Percentiles rank a stretch among this genome's conserved stretches.
Conservation (phyloP, 2,888 invertebrate species). For the Cylindroiulus punctatus region DNA sequence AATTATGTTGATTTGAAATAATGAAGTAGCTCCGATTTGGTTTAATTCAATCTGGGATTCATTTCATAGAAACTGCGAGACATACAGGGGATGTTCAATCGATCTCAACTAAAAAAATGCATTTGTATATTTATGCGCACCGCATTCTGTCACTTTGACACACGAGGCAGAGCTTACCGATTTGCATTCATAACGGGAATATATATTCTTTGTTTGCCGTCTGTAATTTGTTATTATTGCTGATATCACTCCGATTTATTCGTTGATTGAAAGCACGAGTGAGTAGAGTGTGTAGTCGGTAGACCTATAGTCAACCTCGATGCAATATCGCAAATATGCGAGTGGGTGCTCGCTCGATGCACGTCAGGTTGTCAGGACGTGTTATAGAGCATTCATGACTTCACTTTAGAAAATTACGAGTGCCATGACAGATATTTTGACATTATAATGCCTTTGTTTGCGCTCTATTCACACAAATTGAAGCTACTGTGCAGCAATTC, state of each 20-base stretch:
- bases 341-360: not conserved
- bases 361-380: constrained; percentile 14
- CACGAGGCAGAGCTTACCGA: not conserved
- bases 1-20: not conserved
- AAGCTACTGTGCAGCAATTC: not conserved
- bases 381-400: constrained; percentile 29
- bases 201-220: not conserved
- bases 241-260: not conserved
- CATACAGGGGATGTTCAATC: not conserved
- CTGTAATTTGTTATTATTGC: constrained; percentile 41
- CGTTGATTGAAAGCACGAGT: constrained; percentile 21
- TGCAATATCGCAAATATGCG: not conserved
- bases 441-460: constrained; percentile 8
- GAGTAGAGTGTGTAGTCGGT: not conserved
- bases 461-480: not conserved
- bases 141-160: not conserved
- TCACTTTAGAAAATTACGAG: constrained; percentile 31
- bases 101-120: not conserved
- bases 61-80: not conserved
- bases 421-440: constrained; percentile 27
- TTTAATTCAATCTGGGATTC: not conserved
- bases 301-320: not conserved
- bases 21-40: not conserved
- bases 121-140: not conserved
- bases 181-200: not conserved